These are phyloP conservation scores for Seriola rivoliana DNA, from an alignment of 2,113 vertebrate species.

Conservation along the genomic window DNA sequence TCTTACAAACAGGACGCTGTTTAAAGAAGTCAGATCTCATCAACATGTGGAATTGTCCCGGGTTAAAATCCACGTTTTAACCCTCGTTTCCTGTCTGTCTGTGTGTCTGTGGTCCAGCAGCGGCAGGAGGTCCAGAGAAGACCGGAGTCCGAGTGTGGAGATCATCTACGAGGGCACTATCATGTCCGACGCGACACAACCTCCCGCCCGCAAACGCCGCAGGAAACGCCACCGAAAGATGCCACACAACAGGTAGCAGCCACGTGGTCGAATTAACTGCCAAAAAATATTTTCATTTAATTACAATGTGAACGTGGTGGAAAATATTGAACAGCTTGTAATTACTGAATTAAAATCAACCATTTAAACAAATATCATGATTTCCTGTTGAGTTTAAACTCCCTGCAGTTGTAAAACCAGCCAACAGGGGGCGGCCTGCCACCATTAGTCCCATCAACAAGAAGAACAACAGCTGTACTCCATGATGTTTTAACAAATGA, in stretches of 20 bases:
- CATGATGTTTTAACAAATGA: too few species aligned
- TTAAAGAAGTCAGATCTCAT: too few species aligned
- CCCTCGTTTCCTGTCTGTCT: background rate
- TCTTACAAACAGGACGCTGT: too few species aligned
- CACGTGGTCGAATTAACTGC: too few species aligned
- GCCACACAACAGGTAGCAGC: slow-evolving; percentile 49
- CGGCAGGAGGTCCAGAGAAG: slow-evolving; percentile 35
- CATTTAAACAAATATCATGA: too few species aligned
- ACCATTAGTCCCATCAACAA: background rate
- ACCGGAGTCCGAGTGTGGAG: slow-evolving; percentile 80
- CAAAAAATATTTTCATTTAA: too few species aligned
- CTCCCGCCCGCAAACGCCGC: slow-evolving; percentile 26
- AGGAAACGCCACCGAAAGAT: slow-evolving; percentile 34
- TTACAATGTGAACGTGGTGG: too few species aligned
- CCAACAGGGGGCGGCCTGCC: background rate
- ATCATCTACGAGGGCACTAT: slow-evolving; percentile 76
- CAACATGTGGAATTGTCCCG: too few species aligned
- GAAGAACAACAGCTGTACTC: background rate
- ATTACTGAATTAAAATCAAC: too few species aligned
- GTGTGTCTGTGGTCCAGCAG: background rate
- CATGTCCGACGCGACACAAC: accelerated
- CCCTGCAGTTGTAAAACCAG: background rate
- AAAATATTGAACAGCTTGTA: too few species aligned
- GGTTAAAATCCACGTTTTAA: too few species aligned
- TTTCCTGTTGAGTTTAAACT: background rate